These are phyloP conservation scores for Trachurus trachurus DNA, from an alignment of 2,797 vertebrate species.

Conservation along the genomic window DNA sequence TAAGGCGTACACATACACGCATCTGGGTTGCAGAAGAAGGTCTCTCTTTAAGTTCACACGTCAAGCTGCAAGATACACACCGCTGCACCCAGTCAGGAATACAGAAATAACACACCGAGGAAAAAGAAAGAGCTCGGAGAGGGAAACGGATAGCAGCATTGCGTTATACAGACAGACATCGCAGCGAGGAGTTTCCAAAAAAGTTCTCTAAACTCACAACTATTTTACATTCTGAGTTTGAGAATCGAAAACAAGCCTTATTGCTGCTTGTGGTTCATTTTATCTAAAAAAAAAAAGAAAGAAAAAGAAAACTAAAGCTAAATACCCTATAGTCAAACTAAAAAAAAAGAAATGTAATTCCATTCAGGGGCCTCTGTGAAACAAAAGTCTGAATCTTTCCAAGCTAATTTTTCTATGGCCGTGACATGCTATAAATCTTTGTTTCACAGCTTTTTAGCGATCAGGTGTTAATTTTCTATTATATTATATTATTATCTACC, in stretches of 20 bases:
- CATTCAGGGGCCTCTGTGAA: not conserved
- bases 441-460: conserved; percentile 1
- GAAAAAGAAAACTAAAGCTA: not conserved
- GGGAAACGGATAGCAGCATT: conserved; percentile 10
- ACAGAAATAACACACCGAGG: conserved; percentile 46
- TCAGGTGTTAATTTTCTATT: not conserved
- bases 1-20: not conserved
- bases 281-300: not conserved
- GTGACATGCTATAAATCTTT: not conserved
- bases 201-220: conserved; percentile 35
- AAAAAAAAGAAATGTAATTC: not conserved
- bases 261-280: conserved; percentile 6
- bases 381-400: not conserved
- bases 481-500: too few relatives aligned
- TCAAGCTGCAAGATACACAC: conserved; percentile 51
- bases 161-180: conserved; percentile 21
- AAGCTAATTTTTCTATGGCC: not conserved
- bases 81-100: conserved; percentile 44
- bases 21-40: conserved; percentile 38
- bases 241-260: not conserved
- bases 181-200: conserved; percentile 23
- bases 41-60: conserved; percentile 58
- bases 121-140: conserved; percentile 34
- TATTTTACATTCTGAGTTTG: conserved; percentile 5
- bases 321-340: not conserved